Evolutionary conservation across 1,140 invertebrate genomes (phyloP), one percentile per base, ranked within the genome.

Genomic region (Lerema accius): DNA sequence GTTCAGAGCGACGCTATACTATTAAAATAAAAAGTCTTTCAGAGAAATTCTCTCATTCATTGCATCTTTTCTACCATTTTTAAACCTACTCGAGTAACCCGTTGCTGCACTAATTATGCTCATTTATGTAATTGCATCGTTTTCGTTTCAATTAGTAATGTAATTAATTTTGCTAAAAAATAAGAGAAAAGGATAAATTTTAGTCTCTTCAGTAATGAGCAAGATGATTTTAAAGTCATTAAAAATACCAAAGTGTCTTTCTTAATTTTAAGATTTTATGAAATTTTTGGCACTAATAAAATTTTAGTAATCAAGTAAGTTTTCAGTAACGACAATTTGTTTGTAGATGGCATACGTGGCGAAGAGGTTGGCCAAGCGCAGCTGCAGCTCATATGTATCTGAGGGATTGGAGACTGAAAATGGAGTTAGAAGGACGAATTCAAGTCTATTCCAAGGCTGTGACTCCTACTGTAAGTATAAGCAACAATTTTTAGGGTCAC

Each of bases 281-380:
- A 32, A 32, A 32, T 32, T 32, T 32, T 1, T 2, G 19, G 19
- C 19, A 23, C 19, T n/a, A n/a, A n/a, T n/a, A n/a, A n/a, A n/a
- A n/a, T n/a, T n/a, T n/a, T n/a, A n/a, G n/a, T n/a, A n/a, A n/a
- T 23, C 19, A 23, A 3, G 19, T 23, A 23, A 23, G 5, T 23
- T 23, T 23, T 23, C n/a, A 23, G 5, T 32, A 32, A 32, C 28
- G 4, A 7, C 4, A 23, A 23, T 43, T 0, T 43, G 23, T 48
- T 64, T 61, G 51, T 58, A 89, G 87, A 48, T 90, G 87, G 87
- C 87, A 90, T 3, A 88, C 85, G 0, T 90, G 87, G 87, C 70
- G 85, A 0, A 78, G 87, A 10, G 87, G 87, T 0, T 82, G 82
- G 82, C 83, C 84, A 0, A 86, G 84, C 35, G 63, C 81, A 5